Percentiles rank a stretch among this genome's conserved stretches.
Conservation (phyloP, 30 jellyfish, hydroid and myxozoan genomes). For the Turritopsis dohrnii region DNA sequence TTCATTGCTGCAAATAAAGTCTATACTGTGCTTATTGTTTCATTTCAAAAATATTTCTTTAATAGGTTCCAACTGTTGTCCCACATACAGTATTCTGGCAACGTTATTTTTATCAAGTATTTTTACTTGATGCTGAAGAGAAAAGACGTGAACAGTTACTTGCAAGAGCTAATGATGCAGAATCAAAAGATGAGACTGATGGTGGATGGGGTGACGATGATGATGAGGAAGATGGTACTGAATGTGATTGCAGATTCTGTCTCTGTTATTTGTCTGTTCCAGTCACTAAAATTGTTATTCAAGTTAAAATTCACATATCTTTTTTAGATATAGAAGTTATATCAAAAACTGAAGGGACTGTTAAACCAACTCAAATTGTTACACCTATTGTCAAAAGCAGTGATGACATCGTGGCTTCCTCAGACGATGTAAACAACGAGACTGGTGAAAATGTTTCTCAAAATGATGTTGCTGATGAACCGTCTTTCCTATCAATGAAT, state of each 20-base stretch:
- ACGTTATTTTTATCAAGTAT: constrained; percentile 61
- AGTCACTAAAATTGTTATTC: no score
- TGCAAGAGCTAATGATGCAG: constrained; percentile 60
- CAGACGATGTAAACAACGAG: background rate
- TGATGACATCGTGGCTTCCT: background rate
- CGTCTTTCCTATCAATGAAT: background rate
- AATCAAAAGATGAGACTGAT: constrained; percentile 20
- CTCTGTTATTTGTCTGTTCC: background rate
- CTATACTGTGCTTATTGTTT: no score
- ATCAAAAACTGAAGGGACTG: background rate
- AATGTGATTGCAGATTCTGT: background rate
- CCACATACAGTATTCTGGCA: constrained; percentile 79
- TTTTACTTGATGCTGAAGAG: constrained; percentile 54
- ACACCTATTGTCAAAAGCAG: background rate
- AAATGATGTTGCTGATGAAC: background rate
- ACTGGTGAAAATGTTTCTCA: background rate
- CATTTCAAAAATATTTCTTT: no score
- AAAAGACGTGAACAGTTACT: constrained; percentile 63
- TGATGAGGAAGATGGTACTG: constrained; percentile 73
- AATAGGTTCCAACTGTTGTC: constrained; percentile 78
- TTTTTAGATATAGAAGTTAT: background rate
- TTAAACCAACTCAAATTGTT: background rate
- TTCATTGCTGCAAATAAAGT: no score
- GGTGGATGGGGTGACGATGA: constrained; percentile 38
- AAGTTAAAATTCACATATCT: background rate